phyloP scores from a whole-genome alignment of 2,113 vertebrate genomes.

The Cervus canadensis region DNA sequence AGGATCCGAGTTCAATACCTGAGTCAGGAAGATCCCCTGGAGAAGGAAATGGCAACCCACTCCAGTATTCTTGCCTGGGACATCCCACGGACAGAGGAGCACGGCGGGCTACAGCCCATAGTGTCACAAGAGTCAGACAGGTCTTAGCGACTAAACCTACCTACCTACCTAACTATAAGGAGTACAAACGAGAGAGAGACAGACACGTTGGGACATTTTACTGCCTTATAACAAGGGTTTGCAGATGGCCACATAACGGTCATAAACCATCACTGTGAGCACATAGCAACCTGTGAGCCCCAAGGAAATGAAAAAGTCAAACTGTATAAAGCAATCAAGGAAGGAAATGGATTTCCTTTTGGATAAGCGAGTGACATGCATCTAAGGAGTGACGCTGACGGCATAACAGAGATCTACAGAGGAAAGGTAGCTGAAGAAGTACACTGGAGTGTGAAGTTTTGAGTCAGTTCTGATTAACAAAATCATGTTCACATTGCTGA shows the following conservation, averaged over 20 bases:
- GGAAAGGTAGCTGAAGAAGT: background rate
- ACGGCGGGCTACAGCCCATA: rapidly evolving
- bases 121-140: background rate
- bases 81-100: background rate
- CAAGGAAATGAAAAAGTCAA: background rate
- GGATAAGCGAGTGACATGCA: background rate
- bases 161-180: background rate
- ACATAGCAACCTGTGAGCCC: background rate
- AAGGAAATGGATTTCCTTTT: background rate
- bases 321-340: background rate
- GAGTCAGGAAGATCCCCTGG: background rate
- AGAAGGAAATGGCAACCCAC: background rate
- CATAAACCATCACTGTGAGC: background rate
- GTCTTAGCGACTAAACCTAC: background rate
- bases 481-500: background rate
- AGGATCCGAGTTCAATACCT: background rate
- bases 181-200: background rate
- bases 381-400: background rate
- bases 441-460: background rate
- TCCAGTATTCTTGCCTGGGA: background rate
- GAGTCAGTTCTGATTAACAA: background rate
- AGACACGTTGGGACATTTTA: background rate
- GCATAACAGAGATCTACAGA: background rate
- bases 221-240: background rate
- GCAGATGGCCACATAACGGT: rapidly evolving